Conservation (phyloP, 1,140 invertebrate species). For the Thaumatotibia leucotreta region DNA sequence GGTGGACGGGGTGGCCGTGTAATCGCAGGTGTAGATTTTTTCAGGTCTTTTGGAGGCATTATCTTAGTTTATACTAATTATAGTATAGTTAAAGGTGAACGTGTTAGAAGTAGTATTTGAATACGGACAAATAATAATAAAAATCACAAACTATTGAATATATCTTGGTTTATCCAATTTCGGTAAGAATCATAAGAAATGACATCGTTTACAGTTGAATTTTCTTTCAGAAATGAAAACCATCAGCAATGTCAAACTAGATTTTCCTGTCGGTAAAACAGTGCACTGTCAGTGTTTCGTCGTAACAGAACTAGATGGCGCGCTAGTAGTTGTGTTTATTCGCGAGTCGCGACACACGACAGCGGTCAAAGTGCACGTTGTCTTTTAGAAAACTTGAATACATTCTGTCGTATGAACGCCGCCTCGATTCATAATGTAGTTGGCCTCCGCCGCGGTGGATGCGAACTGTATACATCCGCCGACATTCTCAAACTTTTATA, state of each 20-base stretch:
- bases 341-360: conserved; percentile 25
- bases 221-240: background rate
- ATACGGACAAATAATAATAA: no score
- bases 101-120: no score
- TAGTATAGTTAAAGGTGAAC: background rate
- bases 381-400: conserved; percentile 12
- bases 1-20: conserved; percentile 36
- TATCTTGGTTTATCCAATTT: no score
- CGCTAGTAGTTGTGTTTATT: conserved; percentile 24
- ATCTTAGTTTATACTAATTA: background rate
- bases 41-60: conserved; percentile 56
- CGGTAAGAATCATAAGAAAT: no score
- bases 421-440: conserved; percentile 7
- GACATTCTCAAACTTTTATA: background rate
- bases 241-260: conserved; percentile 1
- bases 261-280: conserved; percentile 4
- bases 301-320: conserved; percentile 17
- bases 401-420: conserved; percentile 13
- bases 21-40: conserved; percentile 37
- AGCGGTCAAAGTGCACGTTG: conserved; percentile 30
- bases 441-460: conserved; percentile 1
- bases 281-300: background rate
- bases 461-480: background rate
- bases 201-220: no score
- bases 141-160: no score